phyloP scores from a whole-genome alignment of 2,888 invertebrate species.

The Orchesellides sinensis region DNA sequence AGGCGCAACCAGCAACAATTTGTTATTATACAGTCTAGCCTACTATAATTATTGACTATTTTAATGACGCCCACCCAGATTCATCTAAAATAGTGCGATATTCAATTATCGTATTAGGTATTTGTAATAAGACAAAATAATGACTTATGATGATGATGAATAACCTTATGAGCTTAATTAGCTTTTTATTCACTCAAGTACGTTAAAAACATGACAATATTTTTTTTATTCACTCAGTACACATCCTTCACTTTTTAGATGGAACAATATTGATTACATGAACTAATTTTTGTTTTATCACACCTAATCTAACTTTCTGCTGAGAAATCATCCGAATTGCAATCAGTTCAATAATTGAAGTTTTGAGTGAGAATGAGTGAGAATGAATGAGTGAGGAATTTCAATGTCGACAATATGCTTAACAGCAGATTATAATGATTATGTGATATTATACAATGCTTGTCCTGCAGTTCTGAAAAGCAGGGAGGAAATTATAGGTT shows the following conservation, averaged over 20 bases:
- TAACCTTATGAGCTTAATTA: slow-evolving; percentile 45
- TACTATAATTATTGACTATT: not conserved
- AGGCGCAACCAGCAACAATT: too few species aligned
- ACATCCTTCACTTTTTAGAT: slow-evolving; percentile 32
- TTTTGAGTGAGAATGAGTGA: too few species aligned
- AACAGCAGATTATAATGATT: too few species aligned
- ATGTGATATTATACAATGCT: too few species aligned
- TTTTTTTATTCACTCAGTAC: slow-evolving; percentile 14
- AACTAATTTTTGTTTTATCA: not conserved
- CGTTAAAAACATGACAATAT: slow-evolving; percentile 26
- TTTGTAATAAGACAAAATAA: not conserved
- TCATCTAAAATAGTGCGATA: not conserved
- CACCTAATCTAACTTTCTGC: too few species aligned
- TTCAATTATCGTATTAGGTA: not conserved
- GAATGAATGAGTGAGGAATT: too few species aligned
- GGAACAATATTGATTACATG: not conserved
- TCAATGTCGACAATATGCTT: too few species aligned
- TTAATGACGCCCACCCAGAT: not conserved
- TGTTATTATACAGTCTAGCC: too few species aligned
- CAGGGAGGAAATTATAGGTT: too few species aligned
- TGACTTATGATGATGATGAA: slow-evolving; percentile 2
- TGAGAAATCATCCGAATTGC: not conserved
- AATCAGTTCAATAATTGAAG: too few species aligned
- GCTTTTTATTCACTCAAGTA: not conserved
- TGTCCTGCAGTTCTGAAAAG: too few species aligned